Base-by-base conservation (phyloP, 2,888 invertebrate species). In the Auanema sp. region DNA sequence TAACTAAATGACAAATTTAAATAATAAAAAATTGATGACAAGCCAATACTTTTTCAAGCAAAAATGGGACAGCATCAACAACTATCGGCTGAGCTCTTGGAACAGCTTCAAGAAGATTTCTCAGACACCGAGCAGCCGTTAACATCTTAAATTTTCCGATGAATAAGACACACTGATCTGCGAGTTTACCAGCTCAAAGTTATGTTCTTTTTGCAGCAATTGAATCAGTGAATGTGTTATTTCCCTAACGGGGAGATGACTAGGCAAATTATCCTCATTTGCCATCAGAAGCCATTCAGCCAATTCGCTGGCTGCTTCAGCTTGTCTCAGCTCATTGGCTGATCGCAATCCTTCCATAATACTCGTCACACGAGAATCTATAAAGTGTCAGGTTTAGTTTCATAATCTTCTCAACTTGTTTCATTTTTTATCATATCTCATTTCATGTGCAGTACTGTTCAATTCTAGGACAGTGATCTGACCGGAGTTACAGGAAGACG, bases 31-130 rank as follows among this genome's bases (percentile, higher is more conserved):
- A 47, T 23, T 47, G n/a, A 33, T 33, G 33, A 33, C 8, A 5
- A 33, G 3, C 33, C 3, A 33, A 33, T n/a, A 86, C 85, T 83
- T 86, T 98, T 86, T 96, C 94, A 61, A 98, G 87, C 86, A 98
- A 94, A 0, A 93, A 92, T 1, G 98, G 97, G 64, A 98, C 93
- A 1, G 96, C 96, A 81, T 97, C 92, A 1, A 95, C 92, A 11
- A 98, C 94, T 1, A 96, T 92, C 16, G 85, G 84, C 43, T 95
- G 93, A 3, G 96, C 95, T 65, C 98, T 89, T 0, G 98, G 98
- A 75, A 98, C 85, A 0, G 97, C 95, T 86, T 98, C 98, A 89
- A 98, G 90, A 95, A 98, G 96, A 86, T 98, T 98, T 0, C 96
- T 96, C 44, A 98, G 88, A 0, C 97, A 97, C 49, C 98, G 91